phyloP scores from a whole-genome alignment of 2,888 invertebrate genomes.

The Eretmocerus hayati region DNA sequence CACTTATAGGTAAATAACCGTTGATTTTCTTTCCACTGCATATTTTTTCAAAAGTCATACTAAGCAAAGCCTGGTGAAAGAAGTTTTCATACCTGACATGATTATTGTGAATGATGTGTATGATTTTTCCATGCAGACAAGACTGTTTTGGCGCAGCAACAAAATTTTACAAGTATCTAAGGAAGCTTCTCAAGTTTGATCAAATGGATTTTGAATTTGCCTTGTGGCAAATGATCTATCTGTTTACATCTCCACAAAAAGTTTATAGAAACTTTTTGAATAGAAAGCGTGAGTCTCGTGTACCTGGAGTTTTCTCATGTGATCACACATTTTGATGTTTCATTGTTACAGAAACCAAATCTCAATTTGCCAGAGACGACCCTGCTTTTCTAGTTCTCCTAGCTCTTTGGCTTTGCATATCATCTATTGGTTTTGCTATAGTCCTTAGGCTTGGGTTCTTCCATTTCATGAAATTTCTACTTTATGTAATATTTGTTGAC shows the following conservation, averaged over 20 bases:
- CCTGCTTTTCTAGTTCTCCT: constrained; percentile 95
- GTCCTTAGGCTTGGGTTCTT: constrained; percentile 64
- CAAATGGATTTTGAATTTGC: constrained; percentile 99
- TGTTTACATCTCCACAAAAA: constrained; percentile 91
- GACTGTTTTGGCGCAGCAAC: constrained; percentile 77
- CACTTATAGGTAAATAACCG: constrained; percentile 34
- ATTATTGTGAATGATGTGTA: no score
- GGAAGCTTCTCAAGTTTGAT: constrained; percentile 78
- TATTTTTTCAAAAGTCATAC: no score
- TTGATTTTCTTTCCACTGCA: no score
- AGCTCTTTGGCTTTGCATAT: constrained; percentile 76
- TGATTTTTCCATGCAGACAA: no score
- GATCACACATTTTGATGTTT: background rate
- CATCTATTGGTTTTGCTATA: constrained; percentile 82
- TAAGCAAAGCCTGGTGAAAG: no score
- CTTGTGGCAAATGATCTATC: constrained; percentile 97
- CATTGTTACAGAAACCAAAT: constrained; percentile 76
- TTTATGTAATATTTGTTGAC: constrained; percentile 91
- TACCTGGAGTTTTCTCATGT: background rate
- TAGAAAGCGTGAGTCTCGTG: constrained; percentile 75
- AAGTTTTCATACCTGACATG: no score
- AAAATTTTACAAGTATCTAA: constrained; percentile 80
- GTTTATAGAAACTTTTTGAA: constrained; percentile 96
- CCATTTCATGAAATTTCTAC: constrained; percentile 72
- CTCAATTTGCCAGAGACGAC: constrained; percentile 98